Base-by-base conservation (phyloP, 2,888 invertebrate genomes). In the Netelia virgata region DNA sequence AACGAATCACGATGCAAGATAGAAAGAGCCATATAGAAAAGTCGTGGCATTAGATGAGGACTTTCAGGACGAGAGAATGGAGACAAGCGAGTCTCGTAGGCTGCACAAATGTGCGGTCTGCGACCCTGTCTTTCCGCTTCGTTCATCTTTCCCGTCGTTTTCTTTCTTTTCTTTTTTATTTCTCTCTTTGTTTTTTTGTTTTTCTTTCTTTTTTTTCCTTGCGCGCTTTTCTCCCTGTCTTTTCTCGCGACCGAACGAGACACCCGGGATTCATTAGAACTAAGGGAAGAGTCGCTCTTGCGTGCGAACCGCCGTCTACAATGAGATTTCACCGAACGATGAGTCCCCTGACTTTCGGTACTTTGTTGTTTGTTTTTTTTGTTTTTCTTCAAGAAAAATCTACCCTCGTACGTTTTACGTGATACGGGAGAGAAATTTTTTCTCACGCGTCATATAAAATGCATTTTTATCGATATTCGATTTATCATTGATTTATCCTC, bases 1-100 rank as follows among this genome's bases (percentile, higher is more conserved):
- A 85, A 85, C 87, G 86, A 87, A 85, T 83, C 84, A 82, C 86
- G 76, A 76, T 79, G 70, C 80, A 79, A 78, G 78, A 66, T 23
- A 81, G 77, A 74, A 77, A 78, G 82, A 70, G 66, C 41, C 43
- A 50, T 61, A 41, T 47, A 74, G 57, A 76, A 81, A 80, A 76
- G 61, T 82, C 66, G 28, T 63, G 68, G 76, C 53, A 43, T 73
- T 18, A 50, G 76, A 78, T 64, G 61, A 75, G 74, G 57, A 61
- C 53, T 61, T 73, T 11, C 16, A 20, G 59, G 53, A 76, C 41
- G 57, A 47, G 55, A 63, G 36, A 76, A 59, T 53, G 41, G 55
- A 41, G 59, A 74, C 77, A 16, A 68, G 68, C 53, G 66, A 59
- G 53, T 66, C 76, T 20, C 20, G 23, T 47, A 63, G 64, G 75